Percentiles rank a stretch among this genome's conserved stretches.
Evolutionary conservation across 2,113 vertebrate species (phyloP).

Genomic region (Urocolius indicus): DNA sequence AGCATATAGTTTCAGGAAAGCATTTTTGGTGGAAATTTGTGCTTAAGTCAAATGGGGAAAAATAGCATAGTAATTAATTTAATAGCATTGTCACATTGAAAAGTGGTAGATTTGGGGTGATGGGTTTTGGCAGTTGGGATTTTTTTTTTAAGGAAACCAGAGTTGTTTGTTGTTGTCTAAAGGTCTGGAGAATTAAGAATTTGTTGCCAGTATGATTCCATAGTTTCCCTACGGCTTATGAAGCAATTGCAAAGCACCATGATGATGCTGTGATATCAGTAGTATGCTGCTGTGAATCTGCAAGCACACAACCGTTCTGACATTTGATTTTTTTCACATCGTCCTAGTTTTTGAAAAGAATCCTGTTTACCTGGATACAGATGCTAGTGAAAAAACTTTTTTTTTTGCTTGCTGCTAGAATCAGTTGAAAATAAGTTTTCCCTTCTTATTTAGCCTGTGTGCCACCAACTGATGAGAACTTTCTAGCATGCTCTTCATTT

Average conservation of each 20-base stretch:
- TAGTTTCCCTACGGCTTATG: neutral
- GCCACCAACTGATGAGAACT: neutral
- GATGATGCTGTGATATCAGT: neutral
- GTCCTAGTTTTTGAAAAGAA: neutral
- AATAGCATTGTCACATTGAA: neutral
- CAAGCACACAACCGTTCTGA: rapidly evolving
- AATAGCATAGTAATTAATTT: neutral
- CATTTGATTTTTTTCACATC: neutral
- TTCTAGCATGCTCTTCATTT: neutral
- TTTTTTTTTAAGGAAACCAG: neutral
- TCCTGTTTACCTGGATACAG: neutral
- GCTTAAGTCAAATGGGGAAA: neutral
- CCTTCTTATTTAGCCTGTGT: neutral
- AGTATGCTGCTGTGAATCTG: neutral
- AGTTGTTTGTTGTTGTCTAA: neutral
- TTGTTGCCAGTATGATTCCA: neutral
- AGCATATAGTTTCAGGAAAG: neutral
- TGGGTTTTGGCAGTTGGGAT: neutral
- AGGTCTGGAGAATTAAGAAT: neutral
- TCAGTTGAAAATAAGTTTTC: neutral
- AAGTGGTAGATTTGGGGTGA: neutral
- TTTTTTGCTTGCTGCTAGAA: neutral
- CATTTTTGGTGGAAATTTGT: neutral
- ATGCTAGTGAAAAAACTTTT: neutral
- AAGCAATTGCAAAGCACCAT: neutral